Evolutionary conservation across 2,797 vertebrate genomes (phyloP).

Genomic region (Hyperoplus immaculatus): DNA sequence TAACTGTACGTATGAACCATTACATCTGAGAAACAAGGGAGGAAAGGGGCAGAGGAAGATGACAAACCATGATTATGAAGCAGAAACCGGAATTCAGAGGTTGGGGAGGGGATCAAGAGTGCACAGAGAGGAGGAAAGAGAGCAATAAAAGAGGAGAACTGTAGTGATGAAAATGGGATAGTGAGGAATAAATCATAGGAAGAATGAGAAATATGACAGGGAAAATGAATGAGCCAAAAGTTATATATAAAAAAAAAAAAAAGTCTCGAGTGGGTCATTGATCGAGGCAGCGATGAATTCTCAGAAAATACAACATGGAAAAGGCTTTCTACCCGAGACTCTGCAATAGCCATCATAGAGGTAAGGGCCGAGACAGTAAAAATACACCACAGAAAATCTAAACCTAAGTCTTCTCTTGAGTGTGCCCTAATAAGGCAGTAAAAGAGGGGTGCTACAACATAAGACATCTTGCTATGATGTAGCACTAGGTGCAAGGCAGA

Average conservation of each 20-base stretch:
- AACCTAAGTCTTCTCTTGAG: background rate
- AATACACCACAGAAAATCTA: background rate
- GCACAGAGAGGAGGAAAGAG: conserved; percentile 39
- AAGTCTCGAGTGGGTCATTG: background rate
- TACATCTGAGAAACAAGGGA: conserved; percentile 17
- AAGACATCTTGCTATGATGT: background rate
- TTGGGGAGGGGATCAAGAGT: conserved; percentile 47
- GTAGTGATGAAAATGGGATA: conserved; percentile 30
- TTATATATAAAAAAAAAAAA: background rate
- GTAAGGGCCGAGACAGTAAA: background rate
- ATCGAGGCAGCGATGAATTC: background rate
- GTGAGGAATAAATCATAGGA: conserved; percentile 20
- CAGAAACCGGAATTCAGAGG: conserved; percentile 35
- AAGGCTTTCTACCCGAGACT: background rate
- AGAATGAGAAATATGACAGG: conserved; percentile 11
- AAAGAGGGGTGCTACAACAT: background rate
- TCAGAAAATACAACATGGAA: background rate
- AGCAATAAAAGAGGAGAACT: conserved; percentile 42
- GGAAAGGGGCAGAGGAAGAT: conserved; percentile 18
- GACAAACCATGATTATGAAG: conserved; percentile 32
- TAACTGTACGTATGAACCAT: background rate
- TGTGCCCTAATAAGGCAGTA: background rate
- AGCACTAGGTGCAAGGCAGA: background rate
- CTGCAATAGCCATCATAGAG: background rate
- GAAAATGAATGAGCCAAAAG: conserved; percentile 7